Conservation (phyloP, 2,797 vertebrate species). For the Sparus aurata region DNA sequence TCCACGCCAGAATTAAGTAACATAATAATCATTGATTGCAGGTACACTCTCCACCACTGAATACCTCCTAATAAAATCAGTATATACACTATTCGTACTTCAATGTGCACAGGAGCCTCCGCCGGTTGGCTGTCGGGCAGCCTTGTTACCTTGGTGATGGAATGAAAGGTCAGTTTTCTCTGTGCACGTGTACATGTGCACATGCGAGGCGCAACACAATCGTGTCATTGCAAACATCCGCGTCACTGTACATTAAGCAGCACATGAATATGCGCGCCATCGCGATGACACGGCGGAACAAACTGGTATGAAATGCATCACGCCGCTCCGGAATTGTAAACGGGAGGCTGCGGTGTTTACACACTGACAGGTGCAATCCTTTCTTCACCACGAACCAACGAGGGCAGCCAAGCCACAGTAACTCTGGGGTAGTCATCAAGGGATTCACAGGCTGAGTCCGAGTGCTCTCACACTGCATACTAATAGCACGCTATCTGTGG, state of each 20-base stretch:
- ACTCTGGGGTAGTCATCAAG: slow-evolving; percentile 22
- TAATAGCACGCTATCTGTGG: not conserved
- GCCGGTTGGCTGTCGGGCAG: slow-evolving; percentile 43
- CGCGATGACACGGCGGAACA: slow-evolving; percentile 39
- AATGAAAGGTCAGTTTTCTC: slow-evolving; percentile 69
- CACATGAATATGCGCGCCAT: slow-evolving; percentile 33
- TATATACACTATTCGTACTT: slow-evolving; percentile 56
- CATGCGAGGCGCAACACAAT: slow-evolving; percentile 26
- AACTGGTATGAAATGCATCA: slow-evolving; percentile 13
- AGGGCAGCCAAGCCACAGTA: slow-evolving; percentile 30
- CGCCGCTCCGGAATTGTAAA: slow-evolving; percentile 26
- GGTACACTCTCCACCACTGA: slow-evolving; percentile 49
- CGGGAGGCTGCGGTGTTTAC: slow-evolving; percentile 22
- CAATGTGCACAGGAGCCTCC: slow-evolving; percentile 35
- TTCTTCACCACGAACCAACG: slow-evolving; percentile 37
- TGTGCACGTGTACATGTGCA: slow-evolving; percentile 6
- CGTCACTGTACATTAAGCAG: slow-evolving; percentile 27
- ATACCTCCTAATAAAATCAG: slow-evolving; percentile 69
- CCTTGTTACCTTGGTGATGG: slow-evolving; percentile 81
- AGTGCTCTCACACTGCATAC: slow-evolving; percentile 13
- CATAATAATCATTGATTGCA: slow-evolving; percentile 76
- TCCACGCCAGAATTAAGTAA: slow-evolving; percentile 50
- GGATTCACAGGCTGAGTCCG: slow-evolving; percentile 16
- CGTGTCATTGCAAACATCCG: slow-evolving; percentile 28
- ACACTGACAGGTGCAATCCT: slow-evolving; percentile 49